Conservation (phyloP, 2,888 invertebrate genomes). For the Ophion slaviceki region DNA sequence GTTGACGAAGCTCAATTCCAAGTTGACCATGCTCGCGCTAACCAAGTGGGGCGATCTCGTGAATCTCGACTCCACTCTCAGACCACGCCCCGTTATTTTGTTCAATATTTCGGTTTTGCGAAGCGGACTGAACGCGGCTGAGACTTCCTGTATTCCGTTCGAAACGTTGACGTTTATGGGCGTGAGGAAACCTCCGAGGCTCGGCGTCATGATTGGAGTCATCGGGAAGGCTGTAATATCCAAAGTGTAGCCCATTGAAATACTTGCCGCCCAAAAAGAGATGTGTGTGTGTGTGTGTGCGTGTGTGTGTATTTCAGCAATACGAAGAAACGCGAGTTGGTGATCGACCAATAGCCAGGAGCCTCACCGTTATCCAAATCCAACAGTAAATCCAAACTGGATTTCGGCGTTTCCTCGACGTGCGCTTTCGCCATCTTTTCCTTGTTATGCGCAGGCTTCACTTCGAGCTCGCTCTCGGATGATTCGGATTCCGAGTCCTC, state of each 20-base stretch:
- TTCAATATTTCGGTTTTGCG: conserved; percentile 88
- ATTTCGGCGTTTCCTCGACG: conserved; percentile 84
- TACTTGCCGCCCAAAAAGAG: conserved; percentile 7
- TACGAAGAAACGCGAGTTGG: conserved; percentile 74
- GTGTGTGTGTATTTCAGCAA: conserved; percentile 1
- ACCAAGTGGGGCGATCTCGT: conserved; percentile 92
- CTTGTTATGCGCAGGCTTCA: conserved; percentile 74
- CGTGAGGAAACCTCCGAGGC: conserved; percentile 91
- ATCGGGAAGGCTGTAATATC: conserved; percentile 85
- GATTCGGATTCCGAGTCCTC: conserved; percentile 77
- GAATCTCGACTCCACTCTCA: conserved; percentile 88
- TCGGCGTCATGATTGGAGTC: conserved; percentile 92
- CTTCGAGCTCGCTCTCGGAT: conserved; percentile 76
- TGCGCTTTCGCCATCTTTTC: conserved; percentile 74
- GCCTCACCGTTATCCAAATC: conserved; percentile 90
- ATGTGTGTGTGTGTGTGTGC: no score
- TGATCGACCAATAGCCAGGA: background rate
- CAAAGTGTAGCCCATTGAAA: background rate
- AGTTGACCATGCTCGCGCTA: conserved; percentile 91
- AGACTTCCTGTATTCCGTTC: conserved; percentile 84
- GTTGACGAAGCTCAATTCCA: conserved; percentile 93
- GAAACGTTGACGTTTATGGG: conserved; percentile 84
- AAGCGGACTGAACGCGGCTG: conserved; percentile 86
- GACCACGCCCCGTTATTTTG: conserved; percentile 89
- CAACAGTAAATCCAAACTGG: conserved; percentile 92